Base-by-base conservation (phyloP, 1,140 invertebrate species). In the Ooceraea biroi region DNA sequence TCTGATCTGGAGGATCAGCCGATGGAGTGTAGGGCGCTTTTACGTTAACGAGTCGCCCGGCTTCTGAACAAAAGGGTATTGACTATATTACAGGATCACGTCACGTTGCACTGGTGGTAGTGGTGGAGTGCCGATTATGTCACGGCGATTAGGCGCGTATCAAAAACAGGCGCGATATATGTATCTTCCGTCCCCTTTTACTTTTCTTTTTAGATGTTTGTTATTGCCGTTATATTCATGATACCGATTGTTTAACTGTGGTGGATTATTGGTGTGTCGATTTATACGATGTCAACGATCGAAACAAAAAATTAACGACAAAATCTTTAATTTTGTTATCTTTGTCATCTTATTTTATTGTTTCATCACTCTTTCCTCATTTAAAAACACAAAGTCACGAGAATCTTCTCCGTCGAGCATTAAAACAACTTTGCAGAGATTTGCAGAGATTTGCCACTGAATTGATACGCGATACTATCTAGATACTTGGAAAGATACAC, bases 131-230 rank as follows among this genome's bases (percentile, higher is more conserved):
- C 27, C 60, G 63, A 78, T 78, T 78, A 78, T 78, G 74, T 78
- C 74, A 78, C 46, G 74, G 63, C 74, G 74, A 78, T 78, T 78
- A 78, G 74, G 48, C 74, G 48, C 74, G 74, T 78, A 78, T 78
- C 74, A 78, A 68, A 78, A 78, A 55, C 74, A 78, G 12, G 74
- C 60, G 22, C 55, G 41, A 74, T 74, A 74, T 19, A 19, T 77
- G 30, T 19, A 69, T 30, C 63, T 69, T 27, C 76, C 57, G 30
- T 14, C 36, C 36, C 17, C 3, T 4, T 19, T 50, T 5, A 3
- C 17, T 46, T 22, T 48, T 4, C 14, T 19, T n/a, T 48, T 27
- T n/a, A n/a, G 61, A 44, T 69, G 50, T 78, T 78, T 68, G 68
- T 57, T 55, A 78, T 65, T 27, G 63, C 50, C 44, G 14, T 52